A percentile compares a stretch with the other conserved stretches of the same genome.
Evolutionary conservation across 2,113 vertebrate genomes (phyloP).

Genomic region (Rhipidura dahli): DNA sequence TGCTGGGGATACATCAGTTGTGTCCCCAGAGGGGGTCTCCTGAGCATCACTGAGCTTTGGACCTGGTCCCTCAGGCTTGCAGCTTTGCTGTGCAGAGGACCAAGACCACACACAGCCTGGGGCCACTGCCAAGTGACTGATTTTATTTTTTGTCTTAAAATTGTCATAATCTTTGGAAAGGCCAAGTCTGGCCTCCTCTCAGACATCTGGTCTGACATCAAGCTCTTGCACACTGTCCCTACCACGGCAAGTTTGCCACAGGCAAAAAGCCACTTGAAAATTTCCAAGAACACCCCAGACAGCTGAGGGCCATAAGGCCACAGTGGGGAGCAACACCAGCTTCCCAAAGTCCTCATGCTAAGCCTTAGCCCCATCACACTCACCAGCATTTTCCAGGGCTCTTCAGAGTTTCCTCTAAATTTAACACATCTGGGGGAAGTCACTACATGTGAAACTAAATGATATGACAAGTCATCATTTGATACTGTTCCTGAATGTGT

Average conservation of each 20-base stretch:
- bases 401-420: conserved; percentile 10
- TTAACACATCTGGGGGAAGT: not conserved
- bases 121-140: not conserved
- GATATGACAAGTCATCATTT: conserved; percentile 8
- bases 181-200: not conserved
- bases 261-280: not conserved
- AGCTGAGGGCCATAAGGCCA: not conserved
- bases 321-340: accelerated
- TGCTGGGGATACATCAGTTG: not conserved
- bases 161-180: not conserved
- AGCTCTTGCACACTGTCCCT: not conserved
- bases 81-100: not conserved
- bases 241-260: accelerated
- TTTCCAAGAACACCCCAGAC: not conserved
- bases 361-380: not conserved
- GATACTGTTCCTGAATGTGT: conserved; percentile 59
- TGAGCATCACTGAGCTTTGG: not conserved
- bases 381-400: not conserved
- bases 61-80: not conserved
- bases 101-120: not conserved
- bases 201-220: not conserved
- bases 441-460: not conserved
- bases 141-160: not conserved
- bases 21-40: not conserved
- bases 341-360: not conserved